Evolutionary conservation across 2,888 invertebrate genomes (phyloP), one percentile per base, ranked within the genome.

Genomic region (Volucella inanis): DNA sequence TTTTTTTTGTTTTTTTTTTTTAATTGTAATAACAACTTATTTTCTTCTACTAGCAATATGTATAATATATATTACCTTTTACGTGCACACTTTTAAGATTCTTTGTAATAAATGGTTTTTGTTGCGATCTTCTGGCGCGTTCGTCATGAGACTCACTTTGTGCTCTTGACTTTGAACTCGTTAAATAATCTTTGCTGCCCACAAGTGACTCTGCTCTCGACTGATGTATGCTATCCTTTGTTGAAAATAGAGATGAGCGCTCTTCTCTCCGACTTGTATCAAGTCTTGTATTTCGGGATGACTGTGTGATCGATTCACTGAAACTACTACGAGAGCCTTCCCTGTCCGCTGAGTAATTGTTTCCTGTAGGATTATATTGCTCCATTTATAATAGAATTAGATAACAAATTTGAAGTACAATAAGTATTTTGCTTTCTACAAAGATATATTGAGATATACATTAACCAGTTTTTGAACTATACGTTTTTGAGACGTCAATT

Each of bases 41-140:
- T 4, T 49, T 31, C 1, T 4, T 49, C n/a, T 38, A 31, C 9
- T 41, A 1, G 1, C 3, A 43, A 38, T 49, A 14, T 1, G n/a
- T 8, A 50, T 12, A 49, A 10, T 3, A n/a, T 18, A 90, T 95
- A 96, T 96, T 94, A 97, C 96, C 95, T 94, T 96, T 96, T 88
- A 96, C 94, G 89, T 94, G 95, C 87, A 94, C 94, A 89, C 96
- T 96, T 90, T 95, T 95, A 79, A 97, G 93, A 57, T 96, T 95
- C 91, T 95, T 95, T 38, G 94, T 93, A 89, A 97, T 96, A 71
- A 94, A 92, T 1, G 97, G 97, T 88, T 93, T 95, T 81, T 95
- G 95, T 77, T 94, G 93, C 38, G 87, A 91, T 88, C 81, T 90
- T 84, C 83, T 68, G 88, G 87, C 74, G 12, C 62, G 45, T 31